Evolutionary conservation across 2,113 vertebrate genomes (phyloP).

Genomic region (Vidua macroura): DNA sequence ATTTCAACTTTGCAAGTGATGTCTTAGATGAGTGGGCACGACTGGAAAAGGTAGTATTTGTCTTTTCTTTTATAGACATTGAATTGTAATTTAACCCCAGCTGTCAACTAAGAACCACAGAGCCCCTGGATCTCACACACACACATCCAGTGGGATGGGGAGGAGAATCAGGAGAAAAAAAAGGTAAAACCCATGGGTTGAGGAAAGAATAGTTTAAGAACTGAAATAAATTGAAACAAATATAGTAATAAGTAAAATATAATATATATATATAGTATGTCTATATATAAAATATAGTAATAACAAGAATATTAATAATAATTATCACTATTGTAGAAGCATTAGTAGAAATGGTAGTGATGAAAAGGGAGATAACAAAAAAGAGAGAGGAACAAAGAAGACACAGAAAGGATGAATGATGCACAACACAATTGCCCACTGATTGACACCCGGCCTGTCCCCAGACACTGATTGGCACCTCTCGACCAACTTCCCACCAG

Average conservation of each 20-base stretch:
- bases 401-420: too few relatives aligned
- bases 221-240: neutral
- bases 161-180: neutral
- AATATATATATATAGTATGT: too few relatives aligned
- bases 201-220: neutral
- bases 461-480: accelerated
- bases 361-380: neutral
- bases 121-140: neutral
- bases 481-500: neutral
- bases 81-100: neutral
- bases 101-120: neutral
- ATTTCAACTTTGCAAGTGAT: slow-evolving; percentile 83
- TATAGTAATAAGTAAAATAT: too few relatives aligned
- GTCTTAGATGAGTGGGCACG: slow-evolving; percentile 77
- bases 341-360: neutral
- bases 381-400: too few relatives aligned
- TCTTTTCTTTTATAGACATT: neutral
- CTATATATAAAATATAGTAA: neutral
- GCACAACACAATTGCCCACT: neutral
- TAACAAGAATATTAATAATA: neutral
- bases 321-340: too few relatives aligned
- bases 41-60: slow-evolving; percentile 75
- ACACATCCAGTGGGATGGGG: neutral
- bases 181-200: neutral
- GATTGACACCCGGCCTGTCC: accelerated